These are phyloP conservation scores for Alligator sinensis DNA, from an alignment of 2,113 vertebrate species.

Conservation along the genomic window DNA sequence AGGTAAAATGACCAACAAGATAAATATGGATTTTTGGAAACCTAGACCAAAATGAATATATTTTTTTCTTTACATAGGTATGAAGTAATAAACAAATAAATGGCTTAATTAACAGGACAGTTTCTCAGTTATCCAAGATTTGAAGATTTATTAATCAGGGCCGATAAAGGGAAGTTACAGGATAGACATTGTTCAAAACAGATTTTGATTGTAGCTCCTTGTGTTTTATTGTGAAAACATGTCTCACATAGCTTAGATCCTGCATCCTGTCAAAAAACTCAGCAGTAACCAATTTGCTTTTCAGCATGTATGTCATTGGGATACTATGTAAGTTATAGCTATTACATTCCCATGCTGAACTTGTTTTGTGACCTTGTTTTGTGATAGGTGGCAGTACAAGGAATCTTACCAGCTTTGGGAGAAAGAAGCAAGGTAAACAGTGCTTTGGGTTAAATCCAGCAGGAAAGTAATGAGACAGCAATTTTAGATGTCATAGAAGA, in stretches of 20 bases:
- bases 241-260: not conserved
- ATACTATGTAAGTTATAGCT: constrained; percentile 24
- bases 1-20: not conserved
- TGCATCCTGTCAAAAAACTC: not conserved
- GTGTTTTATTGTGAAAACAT: constrained; percentile 9
- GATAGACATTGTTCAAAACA: not conserved
- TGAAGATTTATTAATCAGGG: not conserved
- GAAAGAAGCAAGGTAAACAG: constrained; percentile 31
- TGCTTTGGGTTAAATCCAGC: constrained; percentile 36
- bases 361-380: constrained; percentile 38
- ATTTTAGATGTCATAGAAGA: constrained; percentile 43
- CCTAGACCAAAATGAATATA: not conserved
- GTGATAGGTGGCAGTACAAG: not conserved
- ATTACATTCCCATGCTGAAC: constrained; percentile 2
- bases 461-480: constrained; percentile 30
- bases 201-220: not conserved
- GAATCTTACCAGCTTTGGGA: constrained; percentile 6
- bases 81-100: not conserved
- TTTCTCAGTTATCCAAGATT: not conserved
- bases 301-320: constrained; percentile 19
- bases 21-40: not conserved
- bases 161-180: not conserved
- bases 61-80: not conserved
- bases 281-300: constrained; percentile 28
- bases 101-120: not conserved